These are phyloP conservation scores for Acanthosepion esculentum DNA, from an alignment of 2,888 invertebrate species.

Conservation along the genomic window DNA sequence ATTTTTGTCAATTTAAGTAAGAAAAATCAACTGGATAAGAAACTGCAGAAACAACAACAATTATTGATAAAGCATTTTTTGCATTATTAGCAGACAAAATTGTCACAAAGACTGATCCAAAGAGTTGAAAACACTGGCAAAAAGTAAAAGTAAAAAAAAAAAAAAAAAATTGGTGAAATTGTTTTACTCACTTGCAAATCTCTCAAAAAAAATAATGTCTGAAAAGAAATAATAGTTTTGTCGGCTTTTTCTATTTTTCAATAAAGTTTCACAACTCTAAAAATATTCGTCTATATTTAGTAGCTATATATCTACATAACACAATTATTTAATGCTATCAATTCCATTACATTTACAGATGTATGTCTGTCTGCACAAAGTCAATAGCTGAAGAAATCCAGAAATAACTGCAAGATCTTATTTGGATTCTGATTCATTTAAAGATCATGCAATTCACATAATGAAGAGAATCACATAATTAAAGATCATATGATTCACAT, in stretches of 20 bases:
- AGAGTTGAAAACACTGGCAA: background rate
- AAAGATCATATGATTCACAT: background rate
- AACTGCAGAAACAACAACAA: background rate
- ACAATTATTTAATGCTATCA: no score
- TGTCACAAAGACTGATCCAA: background rate
- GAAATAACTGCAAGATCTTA: background rate
- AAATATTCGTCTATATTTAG: no score
- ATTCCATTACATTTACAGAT: background rate
- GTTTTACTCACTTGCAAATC: conserved; percentile 42
- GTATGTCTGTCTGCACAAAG: background rate
- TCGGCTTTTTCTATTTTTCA: background rate
- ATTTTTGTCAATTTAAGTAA: no score
- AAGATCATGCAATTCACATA: background rate
- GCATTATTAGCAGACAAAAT: background rate
- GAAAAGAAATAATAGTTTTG: conserved; percentile 38
- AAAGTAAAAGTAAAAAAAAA: background rate
- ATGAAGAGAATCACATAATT: background rate
- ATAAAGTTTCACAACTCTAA: background rate
- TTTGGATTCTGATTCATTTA: background rate
- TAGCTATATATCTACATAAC: no score
- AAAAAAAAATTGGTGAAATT: background rate
- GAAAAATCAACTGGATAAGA: no score
- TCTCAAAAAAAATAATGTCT: conserved; percentile 20
- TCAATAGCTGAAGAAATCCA: background rate
- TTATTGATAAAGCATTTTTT: background rate